phyloP scores from a whole-genome alignment of 2,888 invertebrate genomes.

The Oligia strigilis region DNA sequence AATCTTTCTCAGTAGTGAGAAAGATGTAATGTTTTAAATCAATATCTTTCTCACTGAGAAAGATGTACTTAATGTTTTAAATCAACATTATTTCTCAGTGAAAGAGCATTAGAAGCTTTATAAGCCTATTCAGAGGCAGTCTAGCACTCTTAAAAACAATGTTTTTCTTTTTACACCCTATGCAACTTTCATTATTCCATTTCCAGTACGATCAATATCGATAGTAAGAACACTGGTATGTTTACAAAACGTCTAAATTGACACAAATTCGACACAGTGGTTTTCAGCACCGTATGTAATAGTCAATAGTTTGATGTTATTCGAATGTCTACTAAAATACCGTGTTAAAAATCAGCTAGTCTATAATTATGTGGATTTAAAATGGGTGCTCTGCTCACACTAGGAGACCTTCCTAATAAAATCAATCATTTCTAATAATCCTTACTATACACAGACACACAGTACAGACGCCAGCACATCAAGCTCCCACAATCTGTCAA shows the following conservation, averaged over 20 bases:
- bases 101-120: conserved; percentile 20
- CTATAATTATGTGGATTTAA: background rate
- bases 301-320: background rate
- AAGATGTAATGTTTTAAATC: conserved; percentile 2
- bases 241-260: background rate
- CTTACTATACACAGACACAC: background rate
- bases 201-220: background rate
- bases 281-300: background rate
- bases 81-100: too few species aligned
- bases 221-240: background rate
- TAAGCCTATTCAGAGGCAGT: conserved; percentile 8
- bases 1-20: background rate
- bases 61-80: conserved; percentile 22
- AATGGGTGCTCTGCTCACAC: background rate
- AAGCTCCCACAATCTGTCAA: too few species aligned
- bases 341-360: background rate
- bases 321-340: background rate
- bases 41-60: background rate
- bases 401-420: conserved; percentile 4
- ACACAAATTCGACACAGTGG: background rate
- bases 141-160: background rate
- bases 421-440: background rate
- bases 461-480: too few species aligned
- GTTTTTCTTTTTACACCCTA: background rate
- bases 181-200: background rate